A percentile compares a stretch with the other conserved stretches of the same genome.
phyloP scores from a whole-genome alignment of 2,113 vertebrate species.

The Ariopsis seemanni region DNA sequence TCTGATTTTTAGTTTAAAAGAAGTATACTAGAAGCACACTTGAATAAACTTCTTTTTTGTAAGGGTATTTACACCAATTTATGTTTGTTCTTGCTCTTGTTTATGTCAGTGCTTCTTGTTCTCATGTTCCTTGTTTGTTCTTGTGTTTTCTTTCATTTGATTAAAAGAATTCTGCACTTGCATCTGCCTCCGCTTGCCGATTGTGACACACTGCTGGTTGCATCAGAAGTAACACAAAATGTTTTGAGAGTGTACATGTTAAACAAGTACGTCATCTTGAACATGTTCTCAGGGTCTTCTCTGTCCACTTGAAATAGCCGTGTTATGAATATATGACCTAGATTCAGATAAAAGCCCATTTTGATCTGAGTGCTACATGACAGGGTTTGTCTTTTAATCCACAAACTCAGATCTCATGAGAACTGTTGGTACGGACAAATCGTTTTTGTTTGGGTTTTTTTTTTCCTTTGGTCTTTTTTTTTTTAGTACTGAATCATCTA shows the following conservation, averaged over 20 bases:
- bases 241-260: not conserved
- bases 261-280: not conserved
- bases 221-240: not conserved
- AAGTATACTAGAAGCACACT: no score
- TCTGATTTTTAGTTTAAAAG: no score
- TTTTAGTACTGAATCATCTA: not conserved
- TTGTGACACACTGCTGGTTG: not conserved
- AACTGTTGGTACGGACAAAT: not conserved
- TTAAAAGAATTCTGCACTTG: no score
- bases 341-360: conserved; percentile 32
- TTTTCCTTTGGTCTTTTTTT: not conserved
- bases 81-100: no score
- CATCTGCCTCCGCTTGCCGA: no score
- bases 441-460: not conserved
- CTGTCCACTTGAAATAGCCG: not conserved
- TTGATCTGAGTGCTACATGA: not conserved
- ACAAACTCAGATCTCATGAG: not conserved
- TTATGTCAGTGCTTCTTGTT: no score
- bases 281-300: not conserved
- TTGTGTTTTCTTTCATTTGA: no score
- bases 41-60: no score
- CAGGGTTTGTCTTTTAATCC: not conserved
- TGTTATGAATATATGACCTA: conserved; percentile 38
- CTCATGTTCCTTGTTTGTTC: no score
- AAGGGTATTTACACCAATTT: no score